These are phyloP conservation scores for Drosophila obscura DNA, from an alignment of 1,140 invertebrate genomes.

Conservation along the genomic window DNA sequence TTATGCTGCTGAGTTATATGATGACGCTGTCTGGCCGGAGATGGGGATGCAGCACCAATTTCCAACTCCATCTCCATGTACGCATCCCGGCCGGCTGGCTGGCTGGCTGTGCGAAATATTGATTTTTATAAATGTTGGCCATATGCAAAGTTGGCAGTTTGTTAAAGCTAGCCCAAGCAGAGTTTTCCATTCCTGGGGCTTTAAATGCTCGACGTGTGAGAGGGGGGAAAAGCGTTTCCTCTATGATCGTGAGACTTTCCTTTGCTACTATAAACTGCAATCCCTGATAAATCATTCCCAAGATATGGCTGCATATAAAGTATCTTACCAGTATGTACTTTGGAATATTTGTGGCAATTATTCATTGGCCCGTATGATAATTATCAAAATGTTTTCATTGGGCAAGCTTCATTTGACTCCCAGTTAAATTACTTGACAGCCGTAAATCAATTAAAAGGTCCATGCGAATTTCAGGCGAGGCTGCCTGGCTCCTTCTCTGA, in stretches of 20 bases:
- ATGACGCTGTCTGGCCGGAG: constrained; percentile 51
- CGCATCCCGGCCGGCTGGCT: constrained; percentile 39
- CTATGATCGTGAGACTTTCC: constrained; percentile 23
- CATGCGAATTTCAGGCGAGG: constrained; percentile 45
- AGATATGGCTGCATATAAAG: too few species aligned
- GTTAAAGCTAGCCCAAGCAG: constrained; percentile 63
- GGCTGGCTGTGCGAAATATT: constrained; percentile 58
- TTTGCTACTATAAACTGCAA: not conserved
- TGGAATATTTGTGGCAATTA: too few species aligned
- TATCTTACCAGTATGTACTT: too few species aligned
- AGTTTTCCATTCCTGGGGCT: constrained; percentile 28
- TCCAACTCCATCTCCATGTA: not conserved
- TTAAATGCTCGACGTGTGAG: constrained; percentile 26
- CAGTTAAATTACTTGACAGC: constrained; percentile 59
- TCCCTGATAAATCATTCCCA: too few species aligned
- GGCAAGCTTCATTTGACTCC: constrained; percentile 10
- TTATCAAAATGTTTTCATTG: constrained; percentile 47
- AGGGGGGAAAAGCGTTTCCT: constrained; percentile 15
- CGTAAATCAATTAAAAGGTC: constrained; percentile 75
- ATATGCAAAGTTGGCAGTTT: constrained; percentile 77
- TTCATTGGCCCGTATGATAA: not conserved
- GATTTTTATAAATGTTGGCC: constrained; percentile 75
- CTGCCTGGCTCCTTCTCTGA: not conserved
- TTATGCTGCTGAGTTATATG: constrained; percentile 72
- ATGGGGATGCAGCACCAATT: constrained; percentile 7